Percentiles rank a stretch among this genome's conserved stretches.
These are phyloP conservation scores for Melinaea menophilus DNA, from an alignment of 2,888 invertebrate genomes.

Conservation along the genomic window DNA sequence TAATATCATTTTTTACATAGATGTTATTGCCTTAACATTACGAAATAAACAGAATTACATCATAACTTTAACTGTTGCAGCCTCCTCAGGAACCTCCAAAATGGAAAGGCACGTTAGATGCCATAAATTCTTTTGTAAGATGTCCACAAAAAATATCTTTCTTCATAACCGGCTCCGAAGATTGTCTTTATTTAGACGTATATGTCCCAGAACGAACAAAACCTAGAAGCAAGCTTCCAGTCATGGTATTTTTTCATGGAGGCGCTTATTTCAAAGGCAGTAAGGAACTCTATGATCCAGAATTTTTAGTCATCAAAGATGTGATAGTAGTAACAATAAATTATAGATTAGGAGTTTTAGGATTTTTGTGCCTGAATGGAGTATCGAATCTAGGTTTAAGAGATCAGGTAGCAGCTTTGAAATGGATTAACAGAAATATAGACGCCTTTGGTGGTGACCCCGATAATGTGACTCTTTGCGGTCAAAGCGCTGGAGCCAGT, in stretches of 20 bases:
- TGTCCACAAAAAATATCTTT: constrained; percentile 54
- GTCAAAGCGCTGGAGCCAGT: constrained; percentile 67
- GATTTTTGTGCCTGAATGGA: constrained; percentile 61
- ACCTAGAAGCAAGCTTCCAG: constrained; percentile 46
- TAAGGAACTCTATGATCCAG: constrained; percentile 64
- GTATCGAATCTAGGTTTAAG: constrained; percentile 64
- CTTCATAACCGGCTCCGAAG: constrained; percentile 53
- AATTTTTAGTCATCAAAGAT: constrained; percentile 60
- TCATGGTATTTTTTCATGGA: constrained; percentile 65
- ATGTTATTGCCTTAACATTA: too few species aligned
- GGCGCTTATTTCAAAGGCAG: constrained; percentile 67
- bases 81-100: constrained; percentile 47
- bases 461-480: constrained; percentile 64
- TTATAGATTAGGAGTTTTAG: constrained; percentile 62
- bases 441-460: constrained; percentile 66
- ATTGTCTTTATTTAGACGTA: constrained; percentile 63
- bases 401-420: constrained; percentile 65
- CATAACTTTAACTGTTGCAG: constrained; percentile 38
- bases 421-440: constrained; percentile 64
- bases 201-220: constrained; percentile 46
- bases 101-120: constrained; percentile 56
- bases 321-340: constrained; percentile 58
- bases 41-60: too few species aligned
- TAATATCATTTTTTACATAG: too few species aligned
- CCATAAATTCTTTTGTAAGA: constrained; percentile 45